Evolutionary conservation across 1,140 invertebrate species (phyloP), one percentile per base, ranked within the genome.

Genomic region (Drosophila pandora): DNA sequence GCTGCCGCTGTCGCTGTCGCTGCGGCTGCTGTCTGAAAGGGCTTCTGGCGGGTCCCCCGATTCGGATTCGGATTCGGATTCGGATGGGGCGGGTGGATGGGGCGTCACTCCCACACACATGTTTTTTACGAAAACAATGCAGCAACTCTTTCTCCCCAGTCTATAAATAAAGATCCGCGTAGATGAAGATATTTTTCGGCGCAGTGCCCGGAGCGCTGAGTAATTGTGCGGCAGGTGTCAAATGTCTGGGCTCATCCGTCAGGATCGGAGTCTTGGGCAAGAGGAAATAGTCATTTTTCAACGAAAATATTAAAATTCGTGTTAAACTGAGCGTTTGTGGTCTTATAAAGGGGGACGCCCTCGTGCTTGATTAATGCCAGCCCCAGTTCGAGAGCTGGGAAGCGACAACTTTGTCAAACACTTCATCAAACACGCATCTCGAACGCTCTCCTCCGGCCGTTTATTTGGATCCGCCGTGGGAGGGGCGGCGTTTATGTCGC

Each of bases 201-300:
- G 88, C 76, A 56, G 79, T 6, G 25, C 25, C 25, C 1, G 6
- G 25, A 71, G 61, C 83, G 73, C 78, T 88, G 83, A 88, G 78
- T 88, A 88, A 88, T 88, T 83, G 68, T 73, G 79, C 76, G 79
- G 83, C 83, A 88, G 83, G 83, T 88, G 83, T 88, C 79, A 88
- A 79, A 73, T 88, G 79, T 88, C 83, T 70, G 21, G 37, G 45
- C 50, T 62, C 69, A 78, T 69, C 59, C 81, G 60, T 70, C 64
- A 82, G 50, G 64, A 34, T 41, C 22, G 73, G 61, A 28, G 30
- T 30, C 54, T 21, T 21, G 53, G 55, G 45, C 28, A 52, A 50
- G 7, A 65, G 73, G 64, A 85, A 75, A 85, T 67, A 68, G 69
- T 87, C 76, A 87, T 85, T 84, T 84, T 64, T 83, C 80, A 84